A percentile compares a stretch with the other conserved stretches of the same genome.
These are phyloP conservation scores for Rhodophaea formosa DNA, from an alignment of 2,888 invertebrate genomes.

Conservation along the genomic window DNA sequence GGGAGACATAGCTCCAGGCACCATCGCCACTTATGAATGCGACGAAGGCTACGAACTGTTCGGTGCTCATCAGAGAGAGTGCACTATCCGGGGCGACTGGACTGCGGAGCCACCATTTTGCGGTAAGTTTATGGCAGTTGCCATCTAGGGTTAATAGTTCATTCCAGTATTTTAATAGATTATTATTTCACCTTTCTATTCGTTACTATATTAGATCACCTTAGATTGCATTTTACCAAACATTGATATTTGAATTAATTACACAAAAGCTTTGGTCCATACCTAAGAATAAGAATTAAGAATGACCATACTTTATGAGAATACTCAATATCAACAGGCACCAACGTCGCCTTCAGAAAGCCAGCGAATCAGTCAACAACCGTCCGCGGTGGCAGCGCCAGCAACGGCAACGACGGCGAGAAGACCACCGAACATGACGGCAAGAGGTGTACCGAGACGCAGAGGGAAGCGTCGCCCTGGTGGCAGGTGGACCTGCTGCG, in stretches of 20 bases:
- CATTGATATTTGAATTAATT: no score
- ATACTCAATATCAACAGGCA: slow-evolving; percentile 74
- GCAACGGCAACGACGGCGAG: slow-evolving; percentile 94
- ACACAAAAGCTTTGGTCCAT: no score
- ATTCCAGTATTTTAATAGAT: no score
- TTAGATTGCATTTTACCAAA: no score
- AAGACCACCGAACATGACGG: slow-evolving; percentile 92
- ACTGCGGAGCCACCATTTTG: slow-evolving; percentile 91
- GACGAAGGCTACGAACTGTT: slow-evolving; percentile 95
- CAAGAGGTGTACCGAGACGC: slow-evolving; percentile 93
- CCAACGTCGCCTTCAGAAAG: slow-evolving; percentile 91
- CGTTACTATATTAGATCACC: no score
- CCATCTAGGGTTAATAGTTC: no score
- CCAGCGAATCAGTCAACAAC: slow-evolving; percentile 96
- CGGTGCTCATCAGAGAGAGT: slow-evolving; percentile 86
- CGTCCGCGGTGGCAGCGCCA: slow-evolving; percentile 90
- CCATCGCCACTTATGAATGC: slow-evolving; percentile 89
- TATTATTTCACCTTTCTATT: no score
- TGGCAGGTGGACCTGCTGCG: slow-evolving; percentile 94
- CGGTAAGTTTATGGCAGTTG: slow-evolving; percentile 74
- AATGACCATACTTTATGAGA: no score
- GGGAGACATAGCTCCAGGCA: slow-evolving; percentile 76
- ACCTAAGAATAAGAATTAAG: no score
- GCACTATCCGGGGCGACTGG: slow-evolving; percentile 88
- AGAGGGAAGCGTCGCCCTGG: slow-evolving; percentile 94